Evolutionary conservation across 2,113 vertebrate species (phyloP), one percentile per base, ranked within the genome.

Genomic region (Reinhardtius hippoglossoides): DNA sequence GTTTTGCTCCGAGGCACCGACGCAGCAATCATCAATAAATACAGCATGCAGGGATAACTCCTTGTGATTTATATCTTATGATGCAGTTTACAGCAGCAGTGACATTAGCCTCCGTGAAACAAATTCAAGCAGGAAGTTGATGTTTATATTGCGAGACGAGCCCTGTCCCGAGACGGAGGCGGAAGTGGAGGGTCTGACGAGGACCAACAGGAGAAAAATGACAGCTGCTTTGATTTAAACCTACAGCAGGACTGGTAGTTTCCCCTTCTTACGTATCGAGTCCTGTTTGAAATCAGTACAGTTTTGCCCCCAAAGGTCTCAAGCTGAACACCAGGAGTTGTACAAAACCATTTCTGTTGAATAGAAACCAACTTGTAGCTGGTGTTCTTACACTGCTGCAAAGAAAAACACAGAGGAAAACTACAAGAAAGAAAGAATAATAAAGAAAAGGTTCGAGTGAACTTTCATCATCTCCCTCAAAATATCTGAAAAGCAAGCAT

Each of bases 111-210:
- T 60, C 62, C 59, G 61, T 26, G 37, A 86, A 71, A 55, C 68
- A 67, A 75, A 81, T 52, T 76, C 35, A 85, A 86, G 87, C 78
- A 88, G 87, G 89, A 89, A 85, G 81, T 85, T 18, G 13, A 63
- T 90, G 85, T 92, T 88, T 91, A 86, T 58, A 61, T 76, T 86
- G 80, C n/a, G 71, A 61, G 74, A 88, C 76, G 75, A 84, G 50
- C 9, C 14, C 54, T 15, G 15, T 78, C 81, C 76, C 64, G 7
- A 2, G 71, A 71, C 71, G 40, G 40, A 42, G 40, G 40, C 40
- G 73, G 67, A 75, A 74, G 75, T 26, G 8, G 13, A 60, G 50
- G 76, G 27, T 55, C 37, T 75, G 23, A 85, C 72, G 54, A 78
- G 55, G 13, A 81, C 31, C 59, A 71, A 74, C 83, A n/a, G 55